Evolutionary conservation across 2,797 vertebrate genomes (phyloP), one percentile per base, ranked within the genome.

Genomic region (Rhadinocentrus ornatus): DNA sequence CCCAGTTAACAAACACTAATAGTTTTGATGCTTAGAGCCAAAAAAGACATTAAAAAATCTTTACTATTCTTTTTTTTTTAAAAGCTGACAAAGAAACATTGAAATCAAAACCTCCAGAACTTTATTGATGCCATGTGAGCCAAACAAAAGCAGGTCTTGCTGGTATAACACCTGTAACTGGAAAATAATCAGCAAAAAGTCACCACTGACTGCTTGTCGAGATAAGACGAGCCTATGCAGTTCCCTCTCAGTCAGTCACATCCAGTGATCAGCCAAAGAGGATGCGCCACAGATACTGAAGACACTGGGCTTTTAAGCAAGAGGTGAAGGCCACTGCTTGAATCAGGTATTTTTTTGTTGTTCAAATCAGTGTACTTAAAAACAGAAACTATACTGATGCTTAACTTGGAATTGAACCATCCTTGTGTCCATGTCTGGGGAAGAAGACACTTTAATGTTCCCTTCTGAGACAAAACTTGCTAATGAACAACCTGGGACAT

Each of bases 41-140:
- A 39, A 39, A 15, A 15, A 39, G 13, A 13, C 6, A 6, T 16
- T 41, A 41, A 41, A 4, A 46, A 1, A n/a, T 48, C 31, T 34
- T 1, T n/a, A 31, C 7, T 22, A 1, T 4, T 59, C 26, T 20
- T 61, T 26, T n/a, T n/a, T n/a, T n/a, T n/a, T n/a, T n/a, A n/a
- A 35, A 31, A 75, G 62, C 59, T 10, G 50, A 87, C 60, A 81
- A 59, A 76, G 52, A 88, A 62, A 9, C 70, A 22, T 26, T 71
- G 73, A 77, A 77, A 73, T 91, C 79, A 91, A 93, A 92, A 89
- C 85, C 83, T 92, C 84, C 88, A 90, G 83, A 90, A 78, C 82
- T 93, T 94, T 94, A 93, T 92, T 93, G 86, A 86, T 87, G 78
- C 66, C 24, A 78, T 69, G 71, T 84, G 77, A 83, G 71, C 72